Base-by-base conservation (phyloP, 1,140 invertebrate genomes). In the Eupeodes corollae region DNA sequence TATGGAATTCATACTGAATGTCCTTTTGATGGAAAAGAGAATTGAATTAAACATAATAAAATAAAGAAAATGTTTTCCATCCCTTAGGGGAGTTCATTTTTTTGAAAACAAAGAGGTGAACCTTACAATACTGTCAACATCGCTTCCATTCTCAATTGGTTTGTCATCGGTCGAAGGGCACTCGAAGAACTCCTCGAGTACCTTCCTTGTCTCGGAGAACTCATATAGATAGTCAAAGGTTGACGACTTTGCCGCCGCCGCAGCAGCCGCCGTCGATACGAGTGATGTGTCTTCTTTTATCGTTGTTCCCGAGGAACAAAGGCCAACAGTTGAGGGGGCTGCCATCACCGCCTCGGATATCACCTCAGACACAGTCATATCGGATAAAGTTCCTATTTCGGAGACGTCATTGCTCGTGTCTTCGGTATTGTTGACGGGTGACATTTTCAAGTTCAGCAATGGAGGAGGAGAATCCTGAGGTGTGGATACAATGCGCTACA, bases 111-210 rank as follows among this genome's bases (percentile, higher is more conserved):
- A 12, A 34, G 40, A 12, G 5, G 33, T 5, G 15, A 1, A 14
- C 61, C 60, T 62, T 54, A 68, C 66, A 52, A 67, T 61, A 51
- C 65, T 68, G 48, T 67, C 64, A 32, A 63, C 57, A 52, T 68
- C 65, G 46, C 64, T 67, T 48, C 61, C 59, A 41, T 67, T 63
- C 30, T 64, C 64, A 51, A 67, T 56, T 48, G 67, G 78, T 50
- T 76, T 76, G 63, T 79, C 77, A 45, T 74, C 72, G 34, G 73
- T 71, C 37, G 77, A 71, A 14, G 83, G 83, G 61, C 85, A 86
- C 67, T 86, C 86, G 72, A 91, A 92, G 70, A 92, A 91, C 72
- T 92, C 88, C 67, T 91, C 88, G n/a, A 92, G 72, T 33, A 91
- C 88, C 73, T 91, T 91, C 47, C 87, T 74, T 34, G 88, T 92